phyloP scores from a whole-genome alignment of 2,888 invertebrate genomes.

The Sarcophaga caerulescens region DNA sequence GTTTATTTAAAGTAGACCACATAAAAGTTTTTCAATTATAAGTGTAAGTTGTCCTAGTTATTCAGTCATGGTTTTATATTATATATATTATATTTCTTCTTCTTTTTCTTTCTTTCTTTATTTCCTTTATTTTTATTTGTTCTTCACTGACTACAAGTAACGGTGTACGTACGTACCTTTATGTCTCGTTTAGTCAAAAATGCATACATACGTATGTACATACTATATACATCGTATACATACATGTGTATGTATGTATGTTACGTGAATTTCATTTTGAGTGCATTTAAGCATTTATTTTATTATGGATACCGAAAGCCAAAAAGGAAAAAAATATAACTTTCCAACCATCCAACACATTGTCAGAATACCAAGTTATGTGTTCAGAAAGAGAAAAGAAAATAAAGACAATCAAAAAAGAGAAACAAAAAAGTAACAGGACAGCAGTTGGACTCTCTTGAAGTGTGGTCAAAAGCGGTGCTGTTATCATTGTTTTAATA shows the following conservation, averaged over 20 bases:
- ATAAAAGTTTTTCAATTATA: slow-evolving; percentile 71
- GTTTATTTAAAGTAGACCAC: slow-evolving; percentile 59
- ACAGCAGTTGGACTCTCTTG: background rate
- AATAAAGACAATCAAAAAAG: background rate
- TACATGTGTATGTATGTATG: background rate
- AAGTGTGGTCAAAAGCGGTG: slow-evolving; percentile 3
- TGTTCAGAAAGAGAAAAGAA: no score
- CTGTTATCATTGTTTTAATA: background rate
- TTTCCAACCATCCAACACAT: slow-evolving; percentile 28
- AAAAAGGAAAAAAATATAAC: background rate
- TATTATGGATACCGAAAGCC: no score
- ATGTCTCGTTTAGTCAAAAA: no score
- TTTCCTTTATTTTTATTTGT: background rate
- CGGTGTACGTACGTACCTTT: slow-evolving; percentile 1
- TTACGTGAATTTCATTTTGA: no score
- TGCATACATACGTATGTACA: background rate
- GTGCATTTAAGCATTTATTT: slow-evolving; percentile 5
- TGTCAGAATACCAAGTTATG: slow-evolving; percentile 22
- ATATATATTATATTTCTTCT: slow-evolving; percentile 23
- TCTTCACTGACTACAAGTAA: slow-evolving; percentile 30
- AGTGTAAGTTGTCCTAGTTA: slow-evolving; percentile 69
- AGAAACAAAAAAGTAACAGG: background rate
- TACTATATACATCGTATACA: background rate
- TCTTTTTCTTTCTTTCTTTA: background rate
- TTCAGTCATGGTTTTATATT: slow-evolving; percentile 51